Evolutionary conservation across 1,140 invertebrate genomes (phyloP), one percentile per base, ranked within the genome.

Genomic region (Ephestia elutella): DNA sequence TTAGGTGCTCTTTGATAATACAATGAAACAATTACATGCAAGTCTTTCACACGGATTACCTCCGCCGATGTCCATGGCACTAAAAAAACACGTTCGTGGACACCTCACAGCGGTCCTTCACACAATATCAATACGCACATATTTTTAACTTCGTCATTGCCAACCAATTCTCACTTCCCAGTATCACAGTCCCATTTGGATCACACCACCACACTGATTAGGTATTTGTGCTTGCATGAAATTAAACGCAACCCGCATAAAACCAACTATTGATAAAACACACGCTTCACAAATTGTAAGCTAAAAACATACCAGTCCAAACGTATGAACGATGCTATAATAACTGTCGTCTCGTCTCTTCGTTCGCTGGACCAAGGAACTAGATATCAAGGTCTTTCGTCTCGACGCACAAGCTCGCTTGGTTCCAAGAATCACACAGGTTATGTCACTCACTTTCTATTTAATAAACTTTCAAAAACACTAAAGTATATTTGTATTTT

Each of bases 361-460:
- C 38, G 38, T 44, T 70, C 65, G 68, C 70, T 87, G 75, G 83
- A 79, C 82, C 81, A 80, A 88, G 79, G 81, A 89, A 89, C 86
- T 83, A 89, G 85, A 87, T 89, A 89, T 89, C 87, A 89, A 89
- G 87, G 87, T 87, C 87, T 87, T n/a, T 53, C 71, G 80, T 86
- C 82, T 82, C 83, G 77, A 81, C 79, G 76, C 72, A n/a, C n/a
- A 79, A 71, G 73, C 74, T 75, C 80, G 70, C 75, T 76, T 80
- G 76, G 62, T 84, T 81, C 82, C 81, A 82, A 85, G 83, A 83
- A 87, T 73, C 65, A 69, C 56, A 85, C 78, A 82, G 80, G 79
- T 82, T 85, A 78, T 75, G 70, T 64, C 63, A 65, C 66, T 20
- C 28, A 68, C 73, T 73, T 49, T 66, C 28, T 53, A 44, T 44